Evolutionary conservation across 2,888 invertebrate genomes (phyloP), one percentile per base, ranked within the genome.

Genomic region (Eupithecia dodoneata): DNA sequence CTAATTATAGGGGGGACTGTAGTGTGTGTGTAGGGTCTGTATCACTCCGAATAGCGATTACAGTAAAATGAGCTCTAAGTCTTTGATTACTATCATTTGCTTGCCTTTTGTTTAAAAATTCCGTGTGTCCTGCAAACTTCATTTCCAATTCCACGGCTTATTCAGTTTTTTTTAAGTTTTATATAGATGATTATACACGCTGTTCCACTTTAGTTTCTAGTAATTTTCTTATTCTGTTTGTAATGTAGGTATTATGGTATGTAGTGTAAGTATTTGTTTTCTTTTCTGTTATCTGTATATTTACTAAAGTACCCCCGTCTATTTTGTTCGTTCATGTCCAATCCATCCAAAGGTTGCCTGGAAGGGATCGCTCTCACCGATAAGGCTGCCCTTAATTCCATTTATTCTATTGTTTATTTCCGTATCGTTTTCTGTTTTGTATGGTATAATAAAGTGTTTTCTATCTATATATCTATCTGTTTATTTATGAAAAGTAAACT

Each of bases 1-100:
- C 79, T 91, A 91, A 91, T 91, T 91, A 91, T 85, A 87, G 87
- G 84, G 89, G 87, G 88, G 74, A 72, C 76, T 30, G 30, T 30
- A 72, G 76, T 41, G 42, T 18, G 71, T 66, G 75, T 70, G n/a
- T 12, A 52, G 42, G 55, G 71, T 10, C 63, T 67, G 30, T 63
- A 9, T 67, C 71, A 75, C 78, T 78, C 7, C 6, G 10, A 41
- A 12, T 45, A 0, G n/a, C 41, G 12, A 42, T 70, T 30, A 42
- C 30, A 12, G 55, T n/a, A 71, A 73, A 73, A 73, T 77, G 42
- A 49, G 18, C 73, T 63, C 55, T 77, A 73, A 66, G n/a, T 7
- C 44, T 15, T 4, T 63, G 42, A 18, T 0, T 63, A 67, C 15
- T 42, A 42, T 42, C 15, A 42, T 42, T 66, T 13, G 4, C 55